Evolutionary conservation across 1,140 invertebrate genomes (phyloP).

Genomic region (Diabrotica virgifera): DNA sequence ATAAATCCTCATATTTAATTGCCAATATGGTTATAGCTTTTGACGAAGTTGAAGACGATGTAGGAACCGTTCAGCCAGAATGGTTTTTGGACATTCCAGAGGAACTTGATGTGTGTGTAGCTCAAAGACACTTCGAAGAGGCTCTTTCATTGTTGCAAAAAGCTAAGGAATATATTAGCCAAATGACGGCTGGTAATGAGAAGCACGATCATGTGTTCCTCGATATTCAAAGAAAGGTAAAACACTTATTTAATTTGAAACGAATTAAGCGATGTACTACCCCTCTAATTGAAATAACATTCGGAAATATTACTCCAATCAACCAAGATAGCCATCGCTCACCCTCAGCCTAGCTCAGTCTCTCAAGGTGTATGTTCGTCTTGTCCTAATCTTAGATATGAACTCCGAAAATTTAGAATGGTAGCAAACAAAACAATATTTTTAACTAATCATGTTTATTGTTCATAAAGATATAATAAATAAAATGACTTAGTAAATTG

Average conservation of each 20-base stretch:
- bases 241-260: neutral
- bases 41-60: slow-evolving; percentile 56
- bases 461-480: no score
- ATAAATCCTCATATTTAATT: neutral
- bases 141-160: slow-evolving; percentile 84
- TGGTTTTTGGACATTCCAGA: slow-evolving; percentile 92
- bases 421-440: no score
- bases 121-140: slow-evolving; percentile 96
- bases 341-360: no score
- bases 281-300: no score
- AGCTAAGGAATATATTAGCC: slow-evolving; percentile 59
- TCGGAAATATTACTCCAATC: no score
- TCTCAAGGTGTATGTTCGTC: no score
- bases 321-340: no score
- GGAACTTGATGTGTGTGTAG: slow-evolving; percentile 94
- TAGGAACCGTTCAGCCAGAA: slow-evolving; percentile 64
- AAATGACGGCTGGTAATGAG: slow-evolving; percentile 49
- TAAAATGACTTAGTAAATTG: no score
- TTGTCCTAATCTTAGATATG: no score
- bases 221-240: slow-evolving; percentile 51
- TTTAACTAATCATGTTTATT: no score
- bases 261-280: no score
- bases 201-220: slow-evolving; percentile 42
- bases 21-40: slow-evolving; percentile 42
- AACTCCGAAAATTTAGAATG: no score